phyloP scores from a whole-genome alignment of 1,140 invertebrate genomes.

The Protaetia brevitarsis region DNA sequence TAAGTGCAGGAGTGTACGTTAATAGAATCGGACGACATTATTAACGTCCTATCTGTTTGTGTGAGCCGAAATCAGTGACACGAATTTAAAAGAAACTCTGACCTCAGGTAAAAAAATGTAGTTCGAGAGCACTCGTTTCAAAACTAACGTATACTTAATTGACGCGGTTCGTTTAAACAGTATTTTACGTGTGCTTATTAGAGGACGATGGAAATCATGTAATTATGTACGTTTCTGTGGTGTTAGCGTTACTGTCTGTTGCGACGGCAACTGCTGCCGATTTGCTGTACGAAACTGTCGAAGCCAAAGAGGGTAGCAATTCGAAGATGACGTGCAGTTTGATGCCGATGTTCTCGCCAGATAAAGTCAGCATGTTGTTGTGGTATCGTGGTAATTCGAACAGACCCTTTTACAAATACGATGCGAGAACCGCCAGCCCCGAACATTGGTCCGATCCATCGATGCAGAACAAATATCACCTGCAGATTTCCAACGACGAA shows the following conservation, averaged over 20 bases:
- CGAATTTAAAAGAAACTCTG: neutral
- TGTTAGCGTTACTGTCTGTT: conserved; percentile 1
- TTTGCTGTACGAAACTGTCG: conserved; percentile 43
- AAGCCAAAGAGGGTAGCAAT: conserved; percentile 61
- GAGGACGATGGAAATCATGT: conserved; percentile 14
- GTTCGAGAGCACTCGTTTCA: neutral
- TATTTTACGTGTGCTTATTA: neutral
- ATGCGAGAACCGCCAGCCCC: conserved; percentile 35
- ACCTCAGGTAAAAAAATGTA: neutral
- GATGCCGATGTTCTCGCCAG: conserved; percentile 54
- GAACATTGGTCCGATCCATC: conserved; percentile 50
- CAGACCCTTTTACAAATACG: conserved; percentile 45
- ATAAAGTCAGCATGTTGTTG: conserved; percentile 53
- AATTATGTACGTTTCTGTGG: conserved; percentile 15
- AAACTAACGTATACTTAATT: neutral
- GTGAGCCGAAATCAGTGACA: neutral
- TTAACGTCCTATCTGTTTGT: neutral
- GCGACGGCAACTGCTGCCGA: conserved; percentile 3
- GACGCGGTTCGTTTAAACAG: neutral
- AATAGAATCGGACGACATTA: neutral
- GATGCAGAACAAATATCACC: conserved; percentile 50
- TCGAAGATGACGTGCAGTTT: conserved; percentile 65
- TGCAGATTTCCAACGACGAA: conserved; percentile 51
- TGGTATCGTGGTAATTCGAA: conserved; percentile 43
- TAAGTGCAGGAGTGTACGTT: neutral